Base-by-base conservation (phyloP, 2,888 invertebrate genomes). In the Mesochorus sp. region DNA sequence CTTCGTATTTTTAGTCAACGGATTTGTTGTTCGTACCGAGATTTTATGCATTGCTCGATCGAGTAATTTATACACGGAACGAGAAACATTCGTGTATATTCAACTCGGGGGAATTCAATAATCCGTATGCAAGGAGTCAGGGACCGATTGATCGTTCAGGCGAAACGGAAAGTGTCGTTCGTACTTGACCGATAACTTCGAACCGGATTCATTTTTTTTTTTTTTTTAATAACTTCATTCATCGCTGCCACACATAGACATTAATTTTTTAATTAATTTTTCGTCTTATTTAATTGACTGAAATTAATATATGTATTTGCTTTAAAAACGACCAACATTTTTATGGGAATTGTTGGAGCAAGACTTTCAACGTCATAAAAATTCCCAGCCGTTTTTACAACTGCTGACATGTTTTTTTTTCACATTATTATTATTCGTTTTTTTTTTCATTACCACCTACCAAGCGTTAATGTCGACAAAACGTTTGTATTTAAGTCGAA, bases 91-190 rank as follows among this genome's bases (percentile, higher is more conserved):
- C 34, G 47, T 49, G 57, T n/a, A n/a, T 49, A 59, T 51, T 39
- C 28, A 49, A 28, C 31, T 67, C 12, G 10, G 28, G 66, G 57
- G 71, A 76, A 70, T 57, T 59, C 64, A 24, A 42, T 51, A 42
- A 66, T 34, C 24, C 21, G 39, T 39, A 17, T 26, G 34, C 14
- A 44, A 19, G 17, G 5, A 19, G 14, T 19, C 10, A 24, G n/a
- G 10, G 42, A 12, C 31, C 51, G 59, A 71, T 76, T 70, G 42
- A 71, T 64, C 76, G 42, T 12, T 42, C 39, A 19, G 39, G 64
- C 70, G 70, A 76, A 71, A 75, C 57, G 26, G 70, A 71, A 64
- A 76, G 76, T 71, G 39, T 53, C 14, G 42, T 12, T 19, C 24
- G 64, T 76, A 59, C 49, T 64, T 64, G 70, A 59, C 70, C 64